Percentiles rank a stretch among this genome's conserved stretches.
Conservation (phyloP, 2,888 invertebrate genomes). For the Drosophila maculinotata region DNA sequence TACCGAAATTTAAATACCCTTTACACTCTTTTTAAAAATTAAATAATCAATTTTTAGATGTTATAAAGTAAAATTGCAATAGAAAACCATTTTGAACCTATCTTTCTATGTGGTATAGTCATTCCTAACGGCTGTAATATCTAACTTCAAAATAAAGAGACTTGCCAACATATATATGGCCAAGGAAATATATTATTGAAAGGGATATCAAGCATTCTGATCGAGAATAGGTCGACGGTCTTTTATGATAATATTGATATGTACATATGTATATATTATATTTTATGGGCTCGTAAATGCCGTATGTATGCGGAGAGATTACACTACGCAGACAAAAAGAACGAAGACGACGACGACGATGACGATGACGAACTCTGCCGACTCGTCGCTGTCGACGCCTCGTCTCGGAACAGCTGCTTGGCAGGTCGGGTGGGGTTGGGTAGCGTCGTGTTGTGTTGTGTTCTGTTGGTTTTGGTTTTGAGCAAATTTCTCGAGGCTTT, state of each 20-base stretch:
- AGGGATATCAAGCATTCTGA: no score
- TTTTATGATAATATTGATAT: no score
- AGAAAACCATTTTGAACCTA: no score
- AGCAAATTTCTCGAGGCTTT: slow-evolving; percentile 61
- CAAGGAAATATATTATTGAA: no score
- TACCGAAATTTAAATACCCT: background rate
- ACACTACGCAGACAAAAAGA: slow-evolving; percentile 18
- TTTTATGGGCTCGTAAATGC: background rate
- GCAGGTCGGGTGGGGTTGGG: slow-evolving; percentile 1
- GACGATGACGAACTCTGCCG: slow-evolving; percentile 22
- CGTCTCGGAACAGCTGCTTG: slow-evolving; percentile 41
- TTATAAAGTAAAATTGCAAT: no score
- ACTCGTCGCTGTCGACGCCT: slow-evolving; percentile 31
- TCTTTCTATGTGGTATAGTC: no score
- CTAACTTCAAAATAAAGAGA: no score
- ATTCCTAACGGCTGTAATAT: no score
- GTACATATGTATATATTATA: background rate
- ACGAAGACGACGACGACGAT: slow-evolving; percentile 19
- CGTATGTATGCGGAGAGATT: background rate
- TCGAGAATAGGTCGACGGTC: background rate
- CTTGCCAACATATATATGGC: no score
- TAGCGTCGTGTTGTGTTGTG: slow-evolving; percentile 11
- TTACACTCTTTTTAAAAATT: no score
- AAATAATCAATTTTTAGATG: no score
- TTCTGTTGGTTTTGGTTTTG: slow-evolving; percentile 13